These are phyloP conservation scores for Lathronympha strigana DNA, from an alignment of 2,888 invertebrate species.

Conservation along the genomic window DNA sequence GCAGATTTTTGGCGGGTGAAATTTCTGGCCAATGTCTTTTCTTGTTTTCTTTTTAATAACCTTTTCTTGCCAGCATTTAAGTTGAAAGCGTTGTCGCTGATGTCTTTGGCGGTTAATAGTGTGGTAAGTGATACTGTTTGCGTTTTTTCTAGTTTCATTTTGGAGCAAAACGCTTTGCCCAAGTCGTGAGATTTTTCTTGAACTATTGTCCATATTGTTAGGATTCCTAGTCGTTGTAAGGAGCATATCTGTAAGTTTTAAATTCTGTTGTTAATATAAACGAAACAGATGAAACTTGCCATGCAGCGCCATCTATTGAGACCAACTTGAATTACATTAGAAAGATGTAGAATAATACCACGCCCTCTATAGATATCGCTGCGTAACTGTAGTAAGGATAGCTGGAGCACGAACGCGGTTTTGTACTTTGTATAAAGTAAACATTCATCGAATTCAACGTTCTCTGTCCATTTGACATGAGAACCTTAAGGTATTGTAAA, in stretches of 20 bases:
- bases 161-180: conserved; percentile 74
- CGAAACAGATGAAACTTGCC: too few species aligned
- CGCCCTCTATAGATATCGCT: too few species aligned
- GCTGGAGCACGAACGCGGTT: too few species aligned
- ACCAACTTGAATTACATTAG: too few species aligned
- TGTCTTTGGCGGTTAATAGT: conserved; percentile 53
- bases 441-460: too few species aligned
- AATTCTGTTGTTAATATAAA: background rate
- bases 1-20: conserved; percentile 61
- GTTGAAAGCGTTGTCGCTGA: conserved; percentile 56
- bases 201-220: conserved; percentile 72
- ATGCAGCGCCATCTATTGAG: too few species aligned
- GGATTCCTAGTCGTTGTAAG: conserved; percentile 65
- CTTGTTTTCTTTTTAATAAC: conserved; percentile 57
- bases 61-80: conserved; percentile 70
- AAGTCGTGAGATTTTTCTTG: conserved; percentile 67
- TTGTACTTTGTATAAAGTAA: too few species aligned
- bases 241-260: conserved; percentile 62
- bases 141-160: conserved; percentile 64
- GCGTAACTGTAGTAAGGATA: too few species aligned
- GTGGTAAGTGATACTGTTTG: conserved; percentile 64
- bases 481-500: too few species aligned
- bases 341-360: too few species aligned
- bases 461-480: too few species aligned
- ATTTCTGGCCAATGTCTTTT: conserved; percentile 51